Percentiles rank a stretch among this genome's conserved stretches.
phyloP scores from a whole-genome alignment of 2,113 vertebrate species.

The Planiliza haematocheilus region DNA sequence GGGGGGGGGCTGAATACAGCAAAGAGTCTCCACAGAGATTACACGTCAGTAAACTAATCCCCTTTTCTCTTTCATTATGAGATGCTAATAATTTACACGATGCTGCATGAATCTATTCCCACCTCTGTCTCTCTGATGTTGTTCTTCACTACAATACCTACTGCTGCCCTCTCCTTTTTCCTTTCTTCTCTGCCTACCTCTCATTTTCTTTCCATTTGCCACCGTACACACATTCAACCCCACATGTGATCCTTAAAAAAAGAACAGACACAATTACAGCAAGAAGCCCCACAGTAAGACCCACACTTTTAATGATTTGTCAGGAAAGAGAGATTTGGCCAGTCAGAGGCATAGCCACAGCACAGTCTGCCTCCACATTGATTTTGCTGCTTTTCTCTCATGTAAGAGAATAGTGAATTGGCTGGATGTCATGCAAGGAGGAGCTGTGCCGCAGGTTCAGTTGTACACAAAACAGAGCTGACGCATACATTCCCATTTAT shows the following conservation, averaged over 20 bases:
- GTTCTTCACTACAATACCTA: conserved; percentile 3
- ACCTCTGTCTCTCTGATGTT: conserved; percentile 7
- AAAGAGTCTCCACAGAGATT: conserved; percentile 37
- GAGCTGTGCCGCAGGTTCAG: not conserved
- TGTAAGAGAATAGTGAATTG: not conserved
- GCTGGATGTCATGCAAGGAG: not conserved
- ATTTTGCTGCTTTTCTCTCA: conserved; percentile 4
- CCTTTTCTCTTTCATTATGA: conserved; percentile 43
- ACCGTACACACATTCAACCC: not conserved
- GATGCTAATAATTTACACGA: conserved; percentile 53
- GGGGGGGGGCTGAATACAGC: not conserved
- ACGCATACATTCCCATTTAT: conserved; percentile 6
- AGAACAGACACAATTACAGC: conserved; percentile 29
- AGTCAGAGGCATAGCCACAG: not conserved
- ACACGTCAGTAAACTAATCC: conserved; percentile 53
- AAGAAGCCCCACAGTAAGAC: conserved; percentile 8
- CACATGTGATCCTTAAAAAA: conserved; percentile 27
- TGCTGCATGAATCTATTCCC: conserved; percentile 39
- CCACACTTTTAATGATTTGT: conserved; percentile 20
- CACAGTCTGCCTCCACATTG: conserved; percentile 18
- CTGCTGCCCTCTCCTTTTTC: not conserved
- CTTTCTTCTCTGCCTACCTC: not conserved
- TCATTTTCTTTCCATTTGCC: conserved; percentile 13
- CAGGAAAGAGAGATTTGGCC: conserved; percentile 21
- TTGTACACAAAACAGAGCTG: conserved; percentile 7